These are phyloP conservation scores for Ictidomys tridecemlineatus DNA, from an alignment of 2,113 vertebrate species.

Conservation along the genomic window DNA sequence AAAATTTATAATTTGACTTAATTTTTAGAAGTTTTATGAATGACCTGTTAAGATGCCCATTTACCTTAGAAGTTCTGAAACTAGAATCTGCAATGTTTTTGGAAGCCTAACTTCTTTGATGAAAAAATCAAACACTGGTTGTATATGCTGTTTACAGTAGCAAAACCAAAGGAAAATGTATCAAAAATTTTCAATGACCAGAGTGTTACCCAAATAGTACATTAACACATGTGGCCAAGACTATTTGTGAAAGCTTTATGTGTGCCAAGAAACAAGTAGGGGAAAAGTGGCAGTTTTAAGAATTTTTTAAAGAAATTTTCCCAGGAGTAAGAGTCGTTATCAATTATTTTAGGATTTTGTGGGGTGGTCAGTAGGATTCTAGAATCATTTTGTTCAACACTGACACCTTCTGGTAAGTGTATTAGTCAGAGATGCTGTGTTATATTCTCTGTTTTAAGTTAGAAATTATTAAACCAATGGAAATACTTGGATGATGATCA, in stretches of 20 bases:
- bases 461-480: neutral
- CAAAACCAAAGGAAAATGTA: neutral
- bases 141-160: neutral
- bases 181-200: neutral
- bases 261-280: constrained; percentile 19
- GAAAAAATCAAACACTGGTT: neutral
- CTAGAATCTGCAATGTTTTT: neutral
- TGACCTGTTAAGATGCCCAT: neutral
- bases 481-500: constrained; percentile 41
- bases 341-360: neutral
- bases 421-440: neutral
- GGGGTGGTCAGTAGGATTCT: neutral
- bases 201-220: neutral
- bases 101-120: neutral
- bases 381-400: neutral
- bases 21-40: neutral
- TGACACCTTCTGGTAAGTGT: neutral
- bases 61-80: neutral
- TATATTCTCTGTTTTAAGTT: neutral
- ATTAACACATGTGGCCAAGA: neutral
- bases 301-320: constrained; percentile 2
- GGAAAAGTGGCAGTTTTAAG: neutral
- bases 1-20: neutral
- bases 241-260: neutral
- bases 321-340: neutral